Evolutionary conservation across 2,797 vertebrate species (phyloP).

Genomic region (Hybognathus amarus): DNA sequence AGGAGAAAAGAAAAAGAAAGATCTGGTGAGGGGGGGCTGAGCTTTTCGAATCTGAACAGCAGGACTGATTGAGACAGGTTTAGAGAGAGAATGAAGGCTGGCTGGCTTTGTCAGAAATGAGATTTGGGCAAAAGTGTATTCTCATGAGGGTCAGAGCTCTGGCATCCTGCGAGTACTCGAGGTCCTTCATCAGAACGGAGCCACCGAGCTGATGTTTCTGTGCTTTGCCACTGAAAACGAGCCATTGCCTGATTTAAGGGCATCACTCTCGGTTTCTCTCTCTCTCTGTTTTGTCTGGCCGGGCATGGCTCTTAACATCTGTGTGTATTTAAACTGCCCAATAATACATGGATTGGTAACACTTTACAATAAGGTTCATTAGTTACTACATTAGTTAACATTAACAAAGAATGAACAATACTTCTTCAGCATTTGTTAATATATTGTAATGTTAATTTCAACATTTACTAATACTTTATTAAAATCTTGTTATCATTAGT

Average conservation of each 20-base stretch:
- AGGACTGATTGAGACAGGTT: slow-evolving; percentile 69
- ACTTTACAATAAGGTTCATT: too few relatives aligned
- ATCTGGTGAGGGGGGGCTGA: slow-evolving; percentile 59
- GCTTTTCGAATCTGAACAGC: slow-evolving; percentile 76
- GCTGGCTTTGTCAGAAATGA: slow-evolving; percentile 68
- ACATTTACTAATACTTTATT: too few relatives aligned
- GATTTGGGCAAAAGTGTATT: slow-evolving; percentile 62
- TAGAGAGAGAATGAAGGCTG: slow-evolving; percentile 69
- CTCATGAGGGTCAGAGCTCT: slow-evolving; percentile 53
- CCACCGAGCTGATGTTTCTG: slow-evolving; percentile 35
- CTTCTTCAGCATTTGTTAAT: too few relatives aligned
- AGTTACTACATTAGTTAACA: too few relatives aligned
- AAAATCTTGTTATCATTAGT: too few relatives aligned
- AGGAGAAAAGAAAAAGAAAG: slow-evolving; percentile 49
- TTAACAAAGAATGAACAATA: too few relatives aligned
- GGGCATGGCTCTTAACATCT: slow-evolving; percentile 14
- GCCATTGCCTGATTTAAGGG: slow-evolving; percentile 15
- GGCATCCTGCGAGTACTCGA: slow-evolving; percentile 39
- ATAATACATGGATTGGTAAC: too few relatives aligned
- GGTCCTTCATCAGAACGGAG: slow-evolving; percentile 37
- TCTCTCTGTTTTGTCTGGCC: slow-evolving; percentile 19
- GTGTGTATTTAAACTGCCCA: slow-evolving; percentile 9
- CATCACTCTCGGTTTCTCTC: slow-evolving; percentile 2
- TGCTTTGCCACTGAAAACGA: slow-evolving; percentile 31
- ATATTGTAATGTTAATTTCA: too few relatives aligned